phyloP scores from a whole-genome alignment of 2,888 invertebrate species.

The Dioctria rufipes region DNA sequence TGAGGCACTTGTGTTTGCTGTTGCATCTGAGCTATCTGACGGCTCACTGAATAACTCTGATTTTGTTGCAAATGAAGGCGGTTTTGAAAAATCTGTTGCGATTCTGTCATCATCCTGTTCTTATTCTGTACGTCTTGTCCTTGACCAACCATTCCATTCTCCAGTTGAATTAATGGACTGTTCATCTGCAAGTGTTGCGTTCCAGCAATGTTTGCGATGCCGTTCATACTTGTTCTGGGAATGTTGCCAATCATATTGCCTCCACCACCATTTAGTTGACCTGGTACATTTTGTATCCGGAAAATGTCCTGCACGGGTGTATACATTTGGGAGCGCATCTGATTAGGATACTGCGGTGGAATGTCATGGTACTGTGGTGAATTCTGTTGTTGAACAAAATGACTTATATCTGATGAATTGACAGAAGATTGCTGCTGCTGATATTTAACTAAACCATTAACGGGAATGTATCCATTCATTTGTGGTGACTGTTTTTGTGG shows the following conservation, averaged over 20 bases:
- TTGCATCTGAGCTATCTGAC: slow-evolving; percentile 63
- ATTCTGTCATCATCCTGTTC: slow-evolving; percentile 57
- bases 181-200: slow-evolving; percentile 67
- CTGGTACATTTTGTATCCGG: slow-evolving; percentile 65
- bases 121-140: slow-evolving; percentile 58
- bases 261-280: slow-evolving; percentile 59
- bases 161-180: slow-evolving; percentile 46
- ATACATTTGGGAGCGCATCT: slow-evolving; percentile 65
- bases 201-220: slow-evolving; percentile 67
- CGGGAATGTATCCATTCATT: slow-evolving; percentile 13
- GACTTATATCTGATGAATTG: background rate
- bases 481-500: slow-evolving; percentile 17
- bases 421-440: slow-evolving; percentile 7
- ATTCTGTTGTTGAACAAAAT: slow-evolving; percentile 61
- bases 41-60: slow-evolving; percentile 64
- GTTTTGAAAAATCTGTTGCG: slow-evolving; percentile 49
- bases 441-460: slow-evolving; percentile 44
- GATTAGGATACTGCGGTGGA: slow-evolving; percentile 58
- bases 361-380: slow-evolving; percentile 66
- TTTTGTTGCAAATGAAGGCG: slow-evolving; percentile 60
- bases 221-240: slow-evolving; percentile 68
- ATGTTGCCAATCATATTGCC: slow-evolving; percentile 55
- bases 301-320: slow-evolving; percentile 67
- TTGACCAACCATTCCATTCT: slow-evolving; percentile 56
- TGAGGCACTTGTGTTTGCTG: slow-evolving; percentile 58